phyloP scores from a whole-genome alignment of 2,113 vertebrate species.

The Psilopsiagon aymara region DNA sequence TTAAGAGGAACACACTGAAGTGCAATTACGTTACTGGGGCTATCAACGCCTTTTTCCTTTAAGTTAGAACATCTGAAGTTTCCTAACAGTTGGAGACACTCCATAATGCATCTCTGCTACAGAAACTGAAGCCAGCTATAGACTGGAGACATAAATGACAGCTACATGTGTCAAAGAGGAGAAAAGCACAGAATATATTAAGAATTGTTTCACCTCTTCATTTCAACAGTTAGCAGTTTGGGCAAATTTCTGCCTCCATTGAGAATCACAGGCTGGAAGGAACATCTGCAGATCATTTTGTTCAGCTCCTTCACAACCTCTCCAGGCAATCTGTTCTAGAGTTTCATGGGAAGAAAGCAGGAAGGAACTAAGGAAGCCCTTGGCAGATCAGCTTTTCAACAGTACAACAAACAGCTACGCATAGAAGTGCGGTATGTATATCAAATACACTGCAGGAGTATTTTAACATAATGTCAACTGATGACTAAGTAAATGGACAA shows the following conservation, averaged over 20 bases:
- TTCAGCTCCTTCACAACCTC: background rate
- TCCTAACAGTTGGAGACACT: background rate
- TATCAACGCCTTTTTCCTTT: background rate
- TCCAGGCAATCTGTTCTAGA: background rate
- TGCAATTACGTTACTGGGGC: fast-evolving
- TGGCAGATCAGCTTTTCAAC: background rate
- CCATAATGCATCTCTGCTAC: background rate
- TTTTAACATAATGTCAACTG: background rate
- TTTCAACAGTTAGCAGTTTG: background rate
- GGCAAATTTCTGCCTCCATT: background rate
- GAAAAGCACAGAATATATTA: background rate
- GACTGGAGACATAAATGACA: background rate
- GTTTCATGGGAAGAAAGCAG: background rate
- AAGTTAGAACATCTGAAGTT: background rate
- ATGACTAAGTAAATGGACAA: background rate
- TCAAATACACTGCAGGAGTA: background rate
- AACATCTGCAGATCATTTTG: background rate
- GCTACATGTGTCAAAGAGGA: background rate
- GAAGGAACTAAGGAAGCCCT: background rate
- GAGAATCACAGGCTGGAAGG: background rate
- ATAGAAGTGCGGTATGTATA: fast-evolving
- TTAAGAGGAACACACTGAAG: background rate
- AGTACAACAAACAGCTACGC: fast-evolving
- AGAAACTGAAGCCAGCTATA: background rate
- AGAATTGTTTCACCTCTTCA: background rate